phyloP scores from a whole-genome alignment of 2,888 invertebrate genomes.

The Cryptocephalus primarius region DNA sequence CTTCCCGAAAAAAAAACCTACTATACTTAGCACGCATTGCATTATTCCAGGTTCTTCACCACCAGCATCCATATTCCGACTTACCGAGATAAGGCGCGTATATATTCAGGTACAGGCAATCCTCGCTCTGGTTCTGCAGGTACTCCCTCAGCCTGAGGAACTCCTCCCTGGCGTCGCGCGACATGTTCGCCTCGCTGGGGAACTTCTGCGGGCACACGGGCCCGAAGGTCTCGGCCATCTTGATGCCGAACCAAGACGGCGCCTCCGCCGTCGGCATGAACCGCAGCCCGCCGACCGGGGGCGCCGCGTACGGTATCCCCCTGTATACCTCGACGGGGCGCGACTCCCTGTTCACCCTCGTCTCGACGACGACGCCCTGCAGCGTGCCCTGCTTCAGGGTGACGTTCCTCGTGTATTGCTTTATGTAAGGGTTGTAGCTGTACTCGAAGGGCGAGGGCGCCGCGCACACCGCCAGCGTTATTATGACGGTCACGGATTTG shows the following conservation, averaged over 20 bases:
- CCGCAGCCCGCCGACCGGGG: slow-evolving; percentile 59
- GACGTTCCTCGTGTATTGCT: slow-evolving; percentile 18
- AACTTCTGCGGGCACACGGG: slow-evolving; percentile 82
- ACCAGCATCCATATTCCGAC: no score
- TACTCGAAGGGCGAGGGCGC: slow-evolving; percentile 4
- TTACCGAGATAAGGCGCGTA: slow-evolving; percentile 81
- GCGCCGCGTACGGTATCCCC: slow-evolving; percentile 73
- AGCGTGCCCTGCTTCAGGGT: slow-evolving; percentile 56
- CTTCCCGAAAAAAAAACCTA: no score
- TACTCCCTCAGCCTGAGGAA: slow-evolving; percentile 62
- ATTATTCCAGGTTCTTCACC: no score
- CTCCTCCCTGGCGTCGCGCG: slow-evolving; percentile 57
- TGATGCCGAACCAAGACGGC: slow-evolving; percentile 65
- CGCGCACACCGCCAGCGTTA: slow-evolving; percentile 9
- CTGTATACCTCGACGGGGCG: slow-evolving; percentile 62
- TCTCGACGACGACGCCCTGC: slow-evolving; percentile 56
- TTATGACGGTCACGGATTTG: slow-evolving; percentile 18
- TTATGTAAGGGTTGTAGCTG: slow-evolving; percentile 10
- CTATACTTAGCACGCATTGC: no score
- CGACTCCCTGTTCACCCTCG: slow-evolving; percentile 49
- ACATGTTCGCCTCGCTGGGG: slow-evolving; percentile 55
- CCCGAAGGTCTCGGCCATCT: slow-evolving; percentile 57
- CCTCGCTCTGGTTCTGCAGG: slow-evolving; percentile 62
- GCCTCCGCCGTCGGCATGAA: slow-evolving; percentile 54
- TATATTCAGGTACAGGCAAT: slow-evolving; percentile 86